Evolutionary conservation across 2,888 invertebrate species (phyloP).

Genomic region (Lithophane ornitopus): DNA sequence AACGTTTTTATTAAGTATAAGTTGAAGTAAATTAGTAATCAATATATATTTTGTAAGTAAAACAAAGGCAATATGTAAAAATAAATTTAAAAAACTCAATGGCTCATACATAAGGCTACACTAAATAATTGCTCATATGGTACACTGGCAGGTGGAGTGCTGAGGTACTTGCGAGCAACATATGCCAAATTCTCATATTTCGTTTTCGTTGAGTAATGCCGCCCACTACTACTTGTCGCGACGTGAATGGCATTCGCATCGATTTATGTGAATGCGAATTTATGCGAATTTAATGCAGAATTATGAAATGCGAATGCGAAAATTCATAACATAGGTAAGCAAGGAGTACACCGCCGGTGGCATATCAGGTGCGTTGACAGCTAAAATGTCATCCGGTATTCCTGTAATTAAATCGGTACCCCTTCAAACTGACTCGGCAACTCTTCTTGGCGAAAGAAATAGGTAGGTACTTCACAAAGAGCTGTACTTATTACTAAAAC

Average conservation of each 20-base stretch:
- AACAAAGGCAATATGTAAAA: not conserved
- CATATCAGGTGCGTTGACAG: not conserved
- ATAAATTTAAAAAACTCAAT: not conserved
- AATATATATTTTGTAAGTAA: not conserved
- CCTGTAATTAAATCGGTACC: no score
- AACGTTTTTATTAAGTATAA: no score
- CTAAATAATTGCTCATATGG: not conserved
- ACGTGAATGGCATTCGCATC: no score
- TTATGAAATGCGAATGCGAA: not conserved
- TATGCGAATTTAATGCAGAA: no score
- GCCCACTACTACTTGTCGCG: no score
- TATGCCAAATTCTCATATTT: not conserved
- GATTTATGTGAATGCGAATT: no score
- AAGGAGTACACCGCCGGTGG: not conserved
- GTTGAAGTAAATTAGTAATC: not conserved
- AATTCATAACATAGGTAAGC: not conserved
- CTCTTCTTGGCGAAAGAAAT: no score
- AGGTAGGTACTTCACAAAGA: not conserved
- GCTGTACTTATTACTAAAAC: slow-evolving; percentile 5
- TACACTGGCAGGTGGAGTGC: not conserved
- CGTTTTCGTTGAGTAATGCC: no score
- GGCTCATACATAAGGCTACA: not conserved
- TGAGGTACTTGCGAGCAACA: not conserved
- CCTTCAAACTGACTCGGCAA: no score
- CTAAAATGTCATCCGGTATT: not conserved